Evolutionary conservation across 2,113 vertebrate genomes (phyloP).

Genomic region (Platycercus adscitus): DNA sequence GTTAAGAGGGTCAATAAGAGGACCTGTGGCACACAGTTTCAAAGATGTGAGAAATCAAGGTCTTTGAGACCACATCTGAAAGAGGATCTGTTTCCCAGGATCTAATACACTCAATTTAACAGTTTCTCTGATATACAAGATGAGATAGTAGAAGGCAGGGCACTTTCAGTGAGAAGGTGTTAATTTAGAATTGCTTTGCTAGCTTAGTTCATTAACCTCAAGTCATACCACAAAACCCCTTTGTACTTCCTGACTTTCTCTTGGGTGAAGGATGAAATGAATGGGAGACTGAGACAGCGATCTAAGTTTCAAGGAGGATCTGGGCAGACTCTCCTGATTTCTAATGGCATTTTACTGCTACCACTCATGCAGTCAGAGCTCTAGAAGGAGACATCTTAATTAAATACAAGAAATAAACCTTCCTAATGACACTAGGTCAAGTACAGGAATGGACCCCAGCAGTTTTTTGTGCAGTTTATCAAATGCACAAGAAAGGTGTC

Average conservation of each 20-base stretch:
- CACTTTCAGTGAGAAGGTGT: background rate
- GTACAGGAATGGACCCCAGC: background rate
- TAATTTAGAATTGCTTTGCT: slow-evolving; percentile 2
- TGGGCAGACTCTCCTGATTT: background rate
- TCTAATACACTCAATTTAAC: background rate
- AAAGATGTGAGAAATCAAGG: background rate
- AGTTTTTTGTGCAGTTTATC: background rate
- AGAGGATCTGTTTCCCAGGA: background rate
- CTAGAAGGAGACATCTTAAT: background rate
- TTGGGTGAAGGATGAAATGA: background rate
- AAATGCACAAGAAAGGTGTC: background rate
- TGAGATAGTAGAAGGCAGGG: background rate
- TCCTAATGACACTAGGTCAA: background rate
- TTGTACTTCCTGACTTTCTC: background rate
- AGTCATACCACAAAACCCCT: background rate
- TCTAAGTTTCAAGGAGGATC: background rate
- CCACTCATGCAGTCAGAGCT: background rate
- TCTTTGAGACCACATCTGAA: background rate
- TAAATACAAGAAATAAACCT: slow-evolving; percentile 21
- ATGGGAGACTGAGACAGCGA: background rate
- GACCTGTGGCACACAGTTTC: background rate
- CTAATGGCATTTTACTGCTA: background rate
- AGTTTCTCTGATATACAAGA: background rate
- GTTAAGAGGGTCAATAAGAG: background rate
- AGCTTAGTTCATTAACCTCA: background rate